phyloP scores from a whole-genome alignment of 2,888 invertebrate species.

The Polydrusus tereticollis region DNA sequence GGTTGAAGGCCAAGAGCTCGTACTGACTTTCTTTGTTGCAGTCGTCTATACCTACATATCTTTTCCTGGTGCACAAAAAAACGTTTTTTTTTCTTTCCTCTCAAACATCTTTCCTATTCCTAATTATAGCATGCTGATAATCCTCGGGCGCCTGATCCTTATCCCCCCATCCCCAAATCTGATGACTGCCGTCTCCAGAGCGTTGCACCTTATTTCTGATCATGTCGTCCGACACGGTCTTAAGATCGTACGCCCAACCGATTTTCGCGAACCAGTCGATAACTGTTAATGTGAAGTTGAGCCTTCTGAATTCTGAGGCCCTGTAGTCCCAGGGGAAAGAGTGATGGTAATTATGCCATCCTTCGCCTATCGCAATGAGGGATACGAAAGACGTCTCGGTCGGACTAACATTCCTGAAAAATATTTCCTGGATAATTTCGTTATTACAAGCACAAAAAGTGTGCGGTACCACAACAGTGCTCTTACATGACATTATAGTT shows the following conservation, averaged over 20 bases:
- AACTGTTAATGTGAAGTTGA: slow-evolving; percentile 82
- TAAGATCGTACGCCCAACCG: slow-evolving; percentile 90
- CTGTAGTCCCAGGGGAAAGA: slow-evolving; percentile 75
- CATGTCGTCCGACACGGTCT: slow-evolving; percentile 80
- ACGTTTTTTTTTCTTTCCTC: too few relatives aligned
- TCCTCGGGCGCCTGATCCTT: slow-evolving; percentile 71
- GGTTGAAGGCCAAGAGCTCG: too few relatives aligned
- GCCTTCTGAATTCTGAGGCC: slow-evolving; percentile 77
- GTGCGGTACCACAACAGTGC: too few relatives aligned
- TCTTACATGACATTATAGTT: too few relatives aligned
- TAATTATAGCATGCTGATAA: slow-evolving; percentile 59
- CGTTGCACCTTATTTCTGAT: slow-evolving; percentile 76
- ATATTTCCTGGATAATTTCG: too few relatives aligned
- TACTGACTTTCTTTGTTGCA: too few relatives aligned
- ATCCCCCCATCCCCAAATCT: slow-evolving; percentile 86
- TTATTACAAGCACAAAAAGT: too few relatives aligned
- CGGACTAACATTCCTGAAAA: slow-evolving; percentile 74
- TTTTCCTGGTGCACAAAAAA: too few relatives aligned
- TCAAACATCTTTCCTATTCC: slow-evolving; percentile 54
- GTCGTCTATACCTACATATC: too few relatives aligned
- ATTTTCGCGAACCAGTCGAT: slow-evolving; percentile 86
- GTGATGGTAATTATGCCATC: slow-evolving; percentile 92
- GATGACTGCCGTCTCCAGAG: slow-evolving; percentile 59
- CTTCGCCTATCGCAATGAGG: slow-evolving; percentile 79
- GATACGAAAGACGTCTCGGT: slow-evolving; percentile 79